phyloP scores from a whole-genome alignment of 1,140 invertebrate genomes.

The Branchinecta lindahli region DNA sequence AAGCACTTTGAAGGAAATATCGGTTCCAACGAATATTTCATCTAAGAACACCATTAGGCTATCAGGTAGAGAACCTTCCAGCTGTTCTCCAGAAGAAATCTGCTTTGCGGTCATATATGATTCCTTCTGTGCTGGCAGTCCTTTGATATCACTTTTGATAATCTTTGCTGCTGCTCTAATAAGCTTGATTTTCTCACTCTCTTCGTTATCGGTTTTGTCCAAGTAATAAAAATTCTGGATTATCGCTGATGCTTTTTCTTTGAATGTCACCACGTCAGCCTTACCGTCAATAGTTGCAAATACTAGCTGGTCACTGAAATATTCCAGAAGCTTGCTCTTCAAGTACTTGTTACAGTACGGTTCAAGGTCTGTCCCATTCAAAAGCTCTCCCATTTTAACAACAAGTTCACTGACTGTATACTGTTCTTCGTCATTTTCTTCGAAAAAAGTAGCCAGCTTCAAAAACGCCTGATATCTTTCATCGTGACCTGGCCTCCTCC shows the following conservation, averaged over 20 bases:
- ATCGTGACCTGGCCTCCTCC: conserved; percentile 7
- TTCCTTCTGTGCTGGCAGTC: neutral
- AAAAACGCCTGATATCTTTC: conserved; percentile 8
- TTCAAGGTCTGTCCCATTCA: conserved; percentile 8
- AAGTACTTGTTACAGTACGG: conserved; percentile 2
- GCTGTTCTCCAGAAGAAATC: neutral
- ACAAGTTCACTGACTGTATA: conserved; percentile 8
- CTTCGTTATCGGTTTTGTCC: conserved; percentile 12
- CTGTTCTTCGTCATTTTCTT: conserved; percentile 5
- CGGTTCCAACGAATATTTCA: conserved; percentile 12
- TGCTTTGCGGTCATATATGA: neutral
- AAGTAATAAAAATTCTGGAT: conserved; percentile 6
- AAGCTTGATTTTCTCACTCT: conserved; percentile 13
- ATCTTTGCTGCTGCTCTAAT: conserved; percentile 16
- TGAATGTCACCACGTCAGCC: conserved; percentile 7
- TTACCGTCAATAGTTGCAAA: conserved; percentile 8
- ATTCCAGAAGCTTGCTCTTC: conserved; percentile 8
- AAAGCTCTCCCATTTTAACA: conserved; percentile 8
- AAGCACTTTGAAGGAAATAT: neutral
- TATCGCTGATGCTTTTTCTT: conserved; percentile 8
- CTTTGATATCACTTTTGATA: conserved; percentile 16
- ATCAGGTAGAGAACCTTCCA: neutral
- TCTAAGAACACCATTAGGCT: conserved; percentile 1
- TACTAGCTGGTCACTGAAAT: conserved; percentile 8
- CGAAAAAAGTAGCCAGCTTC: conserved; percentile 8